A percentile compares a stretch with the other conserved stretches of the same genome.
Conservation (phyloP, 2,113 vertebrate genomes). For the Cygnus atratus region DNA sequence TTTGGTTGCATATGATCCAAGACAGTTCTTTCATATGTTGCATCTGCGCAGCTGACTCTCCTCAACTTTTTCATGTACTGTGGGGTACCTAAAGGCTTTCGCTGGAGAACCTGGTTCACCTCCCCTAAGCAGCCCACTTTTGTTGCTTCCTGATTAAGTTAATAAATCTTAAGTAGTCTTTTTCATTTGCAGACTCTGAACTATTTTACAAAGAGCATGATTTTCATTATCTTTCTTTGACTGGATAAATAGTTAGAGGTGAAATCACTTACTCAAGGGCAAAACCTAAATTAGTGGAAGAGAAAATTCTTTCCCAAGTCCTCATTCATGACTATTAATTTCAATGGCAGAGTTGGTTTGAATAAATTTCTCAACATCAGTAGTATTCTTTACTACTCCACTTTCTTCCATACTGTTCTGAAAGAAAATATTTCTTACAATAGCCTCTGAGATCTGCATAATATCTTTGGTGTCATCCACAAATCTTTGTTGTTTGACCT, state of each 20-base stretch:
- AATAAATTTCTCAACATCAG: not conserved
- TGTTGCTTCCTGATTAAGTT: not conserved
- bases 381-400: not conserved
- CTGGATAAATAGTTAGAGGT: not conserved
- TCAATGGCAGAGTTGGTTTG: not conserved
- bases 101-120: not conserved
- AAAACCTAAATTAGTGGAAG: not conserved
- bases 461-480: not conserved
- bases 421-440: fast-evolving
- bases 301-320: not conserved
- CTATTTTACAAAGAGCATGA: not conserved
- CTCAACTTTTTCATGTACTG: not conserved
- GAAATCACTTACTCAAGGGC: not conserved
- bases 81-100: fast-evolving
- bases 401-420: not conserved
- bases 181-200: not conserved
- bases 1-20: not conserved
- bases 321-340: not conserved
- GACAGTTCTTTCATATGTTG: not conserved
- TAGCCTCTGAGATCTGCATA: not conserved
- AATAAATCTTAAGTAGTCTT: not conserved
- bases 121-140: not conserved
- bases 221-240: not conserved
- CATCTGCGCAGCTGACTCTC: not conserved
- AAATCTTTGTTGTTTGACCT: not conserved